A percentile compares a stretch with the other conserved stretches of the same genome.
These are phyloP conservation scores for Eulemur rubriventer DNA, from an alignment of 2,797 vertebrate species.

Conservation along the genomic window DNA sequence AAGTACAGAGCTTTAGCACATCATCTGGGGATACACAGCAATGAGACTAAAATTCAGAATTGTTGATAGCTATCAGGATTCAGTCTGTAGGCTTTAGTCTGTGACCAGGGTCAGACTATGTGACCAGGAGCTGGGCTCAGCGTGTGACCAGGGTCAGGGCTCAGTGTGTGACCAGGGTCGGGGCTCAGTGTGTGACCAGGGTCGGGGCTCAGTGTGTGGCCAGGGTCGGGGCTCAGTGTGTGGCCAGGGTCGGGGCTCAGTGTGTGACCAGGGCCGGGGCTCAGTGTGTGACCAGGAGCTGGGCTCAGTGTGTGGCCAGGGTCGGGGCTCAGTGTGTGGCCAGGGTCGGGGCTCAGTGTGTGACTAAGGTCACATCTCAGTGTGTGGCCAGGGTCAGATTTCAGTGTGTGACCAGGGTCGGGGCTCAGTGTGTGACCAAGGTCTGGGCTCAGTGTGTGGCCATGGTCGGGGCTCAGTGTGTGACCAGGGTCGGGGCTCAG, in stretches of 20 bases:
- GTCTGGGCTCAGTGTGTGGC: not conserved
- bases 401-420: not conserved
- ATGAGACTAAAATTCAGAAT: not conserved
- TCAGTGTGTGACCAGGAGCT: not conserved
- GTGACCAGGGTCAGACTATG: not conserved
- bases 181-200: too few species aligned
- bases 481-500: not conserved
- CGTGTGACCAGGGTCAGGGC: not conserved
- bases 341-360: too few species aligned
- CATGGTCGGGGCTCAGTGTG: not conserved
- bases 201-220: not conserved
- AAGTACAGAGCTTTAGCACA: not conserved
- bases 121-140: not conserved
- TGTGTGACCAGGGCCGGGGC: not conserved
- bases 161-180: not conserved
- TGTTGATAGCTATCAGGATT: not conserved
- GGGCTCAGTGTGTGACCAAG: not conserved
- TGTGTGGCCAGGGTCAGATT: not conserved
- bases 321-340: too few species aligned
- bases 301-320: too few species aligned
- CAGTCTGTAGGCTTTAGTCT: not conserved
- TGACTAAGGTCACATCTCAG: not conserved
- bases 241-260: not conserved
- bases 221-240: not conserved
- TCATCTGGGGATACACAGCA: not conserved